Evolutionary conservation across 2,888 invertebrate genomes (phyloP).

Genomic region (Phyto melanocephala): DNA sequence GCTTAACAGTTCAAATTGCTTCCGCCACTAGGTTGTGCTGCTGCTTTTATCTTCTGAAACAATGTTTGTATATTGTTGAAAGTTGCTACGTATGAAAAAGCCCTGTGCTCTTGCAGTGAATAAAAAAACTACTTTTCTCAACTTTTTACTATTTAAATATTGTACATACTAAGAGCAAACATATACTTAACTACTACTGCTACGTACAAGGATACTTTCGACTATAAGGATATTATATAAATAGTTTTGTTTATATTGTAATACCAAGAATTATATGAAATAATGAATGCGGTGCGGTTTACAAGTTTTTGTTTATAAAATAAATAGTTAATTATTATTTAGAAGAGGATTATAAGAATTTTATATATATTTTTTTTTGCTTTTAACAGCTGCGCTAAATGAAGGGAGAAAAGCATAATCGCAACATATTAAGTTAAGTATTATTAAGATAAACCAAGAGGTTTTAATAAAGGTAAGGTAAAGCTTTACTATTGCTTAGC

Average conservation of each 20-base stretch:
- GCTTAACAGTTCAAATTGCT: not conserved
- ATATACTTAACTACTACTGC: not conserved
- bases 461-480: too few relatives aligned
- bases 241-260: conserved; percentile 1
- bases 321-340: conserved; percentile 21
- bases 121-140: not conserved
- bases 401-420: not conserved
- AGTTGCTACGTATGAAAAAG: not conserved
- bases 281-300: not conserved
- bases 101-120: not conserved
- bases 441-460: too few relatives aligned
- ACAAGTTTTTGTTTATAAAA: not conserved
- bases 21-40: not conserved
- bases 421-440: too few relatives aligned
- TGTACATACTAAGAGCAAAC: not conserved
- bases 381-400: not conserved
- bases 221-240: not conserved
- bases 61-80: not conserved
- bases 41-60: not conserved
- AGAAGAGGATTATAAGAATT: conserved; percentile 8
- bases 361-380: not conserved
- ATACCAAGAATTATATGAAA: not conserved
- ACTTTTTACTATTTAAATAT: conserved; percentile 6
- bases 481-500: too few relatives aligned
- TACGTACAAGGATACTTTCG: not conserved